These are phyloP conservation scores for Capromys pilorides DNA, from an alignment of 2,797 vertebrate species.

Conservation along the genomic window DNA sequence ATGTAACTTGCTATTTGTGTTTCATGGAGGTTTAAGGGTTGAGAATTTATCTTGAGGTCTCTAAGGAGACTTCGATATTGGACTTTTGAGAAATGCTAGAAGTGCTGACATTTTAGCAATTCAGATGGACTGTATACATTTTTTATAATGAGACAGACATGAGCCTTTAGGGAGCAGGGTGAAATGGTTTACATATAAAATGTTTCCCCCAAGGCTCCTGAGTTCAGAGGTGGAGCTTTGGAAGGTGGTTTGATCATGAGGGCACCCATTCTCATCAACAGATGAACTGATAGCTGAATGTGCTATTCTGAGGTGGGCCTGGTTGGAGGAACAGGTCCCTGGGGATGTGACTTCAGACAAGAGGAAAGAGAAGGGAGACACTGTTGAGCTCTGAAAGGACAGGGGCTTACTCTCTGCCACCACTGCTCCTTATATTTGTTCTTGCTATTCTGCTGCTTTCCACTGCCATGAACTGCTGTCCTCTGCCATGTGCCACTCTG, in stretches of 20 bases:
- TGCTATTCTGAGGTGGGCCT: not conserved
- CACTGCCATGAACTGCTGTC: too few relatives aligned
- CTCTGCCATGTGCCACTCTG: too few relatives aligned
- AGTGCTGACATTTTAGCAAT: not conserved
- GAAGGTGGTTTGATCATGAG: not conserved
- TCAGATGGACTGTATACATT: not conserved
- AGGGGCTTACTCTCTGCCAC: too few relatives aligned
- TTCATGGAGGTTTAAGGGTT: not conserved
- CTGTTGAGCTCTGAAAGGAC: not conserved
- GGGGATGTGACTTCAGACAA: not conserved
- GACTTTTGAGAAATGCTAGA: not conserved
- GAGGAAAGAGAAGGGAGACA: accelerated
- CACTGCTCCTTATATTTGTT: too few relatives aligned
- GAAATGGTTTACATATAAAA: not conserved
- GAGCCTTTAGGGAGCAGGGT: not conserved
- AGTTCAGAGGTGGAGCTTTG: not conserved
- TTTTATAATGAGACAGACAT: not conserved
- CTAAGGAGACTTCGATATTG: not conserved
- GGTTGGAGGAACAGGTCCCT: not conserved
- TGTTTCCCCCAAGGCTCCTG: not conserved
- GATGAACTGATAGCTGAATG: not conserved
- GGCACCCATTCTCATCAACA: not conserved
- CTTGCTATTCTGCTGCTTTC: too few relatives aligned
- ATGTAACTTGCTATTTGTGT: not conserved
- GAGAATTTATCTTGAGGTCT: not conserved